Evolutionary conservation across 2,888 invertebrate species (phyloP), one percentile per base, ranked within the genome.

Genomic region (Lysandra bellargus): DNA sequence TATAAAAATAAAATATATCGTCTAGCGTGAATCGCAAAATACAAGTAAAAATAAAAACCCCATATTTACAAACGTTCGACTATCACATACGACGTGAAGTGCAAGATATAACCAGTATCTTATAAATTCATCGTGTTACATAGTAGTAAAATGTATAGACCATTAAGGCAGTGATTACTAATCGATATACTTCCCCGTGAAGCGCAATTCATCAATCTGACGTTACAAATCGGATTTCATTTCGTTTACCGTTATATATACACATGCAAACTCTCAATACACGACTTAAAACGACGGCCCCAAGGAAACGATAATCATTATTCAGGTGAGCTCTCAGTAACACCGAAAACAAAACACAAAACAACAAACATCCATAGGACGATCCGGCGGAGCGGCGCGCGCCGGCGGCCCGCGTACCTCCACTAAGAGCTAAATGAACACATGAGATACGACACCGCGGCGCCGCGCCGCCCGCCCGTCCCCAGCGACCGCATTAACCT

Each of bases 231-330:
- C 74, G 49, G 49, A 73, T 30, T 75, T 44, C 74, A 40, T 60
- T 73, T 44, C 60, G 53, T 60, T 78, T 78, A 73, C 78, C 78
- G 72, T 78, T 83, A 40, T 40, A 82, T 82, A 79, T 83, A 83
- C 80, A 80, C 80, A 79, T 73, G 79, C 78, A 73, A 80, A 80
- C 79, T 78, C 78, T 78, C 79, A 78, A 80, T 80, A 77, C 78
- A 80, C 82, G 79, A 78, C 79, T 76, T 75, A 78, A 40, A 79
- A 72, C 76, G 80, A 60, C 61, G 78, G 72, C 87, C 89, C 87
- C 91, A 91, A 91, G 93, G 93, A 92, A 91, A 93, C 94, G 93
- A 93, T 94, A 89, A 87, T 90, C 93, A 94, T 94, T 94, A 94
- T 93, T 94, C 94, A 94, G 94, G 88, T 90, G 92, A 91, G 87